phyloP scores from a whole-genome alignment of 2,888 invertebrate species.

The Sarcophaga variegata region DNA sequence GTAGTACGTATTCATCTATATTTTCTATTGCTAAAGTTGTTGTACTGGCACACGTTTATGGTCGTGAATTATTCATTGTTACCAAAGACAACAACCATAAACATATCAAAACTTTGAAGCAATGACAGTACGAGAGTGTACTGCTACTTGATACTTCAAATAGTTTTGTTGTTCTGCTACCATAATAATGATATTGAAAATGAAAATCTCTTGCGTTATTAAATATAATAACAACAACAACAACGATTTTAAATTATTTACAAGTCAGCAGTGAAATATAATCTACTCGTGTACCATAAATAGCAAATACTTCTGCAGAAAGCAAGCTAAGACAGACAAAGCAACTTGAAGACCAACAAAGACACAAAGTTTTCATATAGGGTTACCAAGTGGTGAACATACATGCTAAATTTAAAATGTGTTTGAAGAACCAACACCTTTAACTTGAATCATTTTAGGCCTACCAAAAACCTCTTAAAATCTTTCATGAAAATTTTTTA shows the following conservation, averaged over 20 bases:
- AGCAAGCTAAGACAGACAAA: not conserved
- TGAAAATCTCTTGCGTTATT: slow-evolving; percentile 40
- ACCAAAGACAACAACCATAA: slow-evolving; percentile 53
- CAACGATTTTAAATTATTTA: slow-evolving; percentile 55
- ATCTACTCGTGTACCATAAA: slow-evolving; percentile 33
- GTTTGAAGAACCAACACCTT: too few relatives aligned
- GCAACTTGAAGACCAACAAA: not conserved
- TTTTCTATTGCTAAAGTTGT: too few relatives aligned
- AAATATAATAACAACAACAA: slow-evolving; percentile 21
- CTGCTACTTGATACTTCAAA: slow-evolving; percentile 10
- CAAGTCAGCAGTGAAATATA: slow-evolving; percentile 49
- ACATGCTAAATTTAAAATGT: too few relatives aligned
- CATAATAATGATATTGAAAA: slow-evolving; percentile 16
- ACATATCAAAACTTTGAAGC: slow-evolving; percentile 57
- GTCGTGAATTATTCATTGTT: not conserved
- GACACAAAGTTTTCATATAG: not conserved
- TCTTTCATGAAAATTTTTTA: too few relatives aligned
- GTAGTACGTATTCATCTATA: too few relatives aligned
- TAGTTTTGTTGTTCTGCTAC: not conserved
- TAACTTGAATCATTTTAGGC: too few relatives aligned
- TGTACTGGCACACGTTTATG: not conserved
- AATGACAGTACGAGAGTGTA: slow-evolving; percentile 46
- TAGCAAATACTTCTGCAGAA: slow-evolving; percentile 3
- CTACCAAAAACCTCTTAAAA: too few relatives aligned
- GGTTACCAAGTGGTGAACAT: slow-evolving; percentile 28